A percentile compares a stretch with the other conserved stretches of the same genome.
These are phyloP conservation scores for Gisinianus flammeolus DNA, from an alignment of 2,888 invertebrate genomes.

Conservation along the genomic window DNA sequence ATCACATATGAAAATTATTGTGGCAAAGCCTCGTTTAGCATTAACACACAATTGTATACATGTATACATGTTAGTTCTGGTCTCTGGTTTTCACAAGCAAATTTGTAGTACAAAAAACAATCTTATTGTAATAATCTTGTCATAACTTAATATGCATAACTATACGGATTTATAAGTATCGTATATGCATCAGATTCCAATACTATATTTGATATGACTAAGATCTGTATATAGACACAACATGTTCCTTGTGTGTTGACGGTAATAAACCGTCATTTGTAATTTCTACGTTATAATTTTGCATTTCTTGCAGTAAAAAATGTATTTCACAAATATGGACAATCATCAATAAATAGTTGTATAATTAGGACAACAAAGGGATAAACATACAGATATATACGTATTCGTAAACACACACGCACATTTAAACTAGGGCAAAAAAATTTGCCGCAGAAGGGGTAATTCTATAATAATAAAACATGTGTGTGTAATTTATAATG, in stretches of 20 bases:
- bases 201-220: too few relatives aligned
- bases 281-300: neutral
- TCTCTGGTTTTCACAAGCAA: constrained; percentile 30
- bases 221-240: too few relatives aligned
- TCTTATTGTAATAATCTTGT: neutral
- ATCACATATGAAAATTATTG: neutral
- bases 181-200: neutral
- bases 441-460: too few relatives aligned
- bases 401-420: too few relatives aligned
- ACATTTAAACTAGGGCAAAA: too few relatives aligned
- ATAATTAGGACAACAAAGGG: neutral
- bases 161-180: too few relatives aligned
- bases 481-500: too few relatives aligned
- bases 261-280: neutral
- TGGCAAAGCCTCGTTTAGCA: constrained; percentile 39
- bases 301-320: neutral
- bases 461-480: too few relatives aligned
- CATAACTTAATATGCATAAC: neutral
- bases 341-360: neutral
- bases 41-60: constrained; percentile 28
- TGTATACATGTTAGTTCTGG: constrained; percentile 41
- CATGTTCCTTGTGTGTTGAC: neutral
- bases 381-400: too few relatives aligned
- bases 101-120: neutral
- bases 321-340: neutral